A percentile compares a stretch with the other conserved stretches of the same genome.
phyloP scores from a whole-genome alignment of 2,888 invertebrate genomes.

The Rhimphoctona megacephalus region DNA sequence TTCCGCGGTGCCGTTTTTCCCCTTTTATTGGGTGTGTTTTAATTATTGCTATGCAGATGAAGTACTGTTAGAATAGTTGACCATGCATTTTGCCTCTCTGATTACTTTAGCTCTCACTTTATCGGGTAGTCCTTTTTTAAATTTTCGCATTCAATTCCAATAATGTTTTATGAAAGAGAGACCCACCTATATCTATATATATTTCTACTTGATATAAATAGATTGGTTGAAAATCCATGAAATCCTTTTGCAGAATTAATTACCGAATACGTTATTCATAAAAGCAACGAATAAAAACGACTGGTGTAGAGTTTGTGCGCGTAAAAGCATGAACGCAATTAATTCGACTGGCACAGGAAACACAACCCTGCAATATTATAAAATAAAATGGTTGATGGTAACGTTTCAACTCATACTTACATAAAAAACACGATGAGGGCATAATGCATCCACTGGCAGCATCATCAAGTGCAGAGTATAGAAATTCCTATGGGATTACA shows the following conservation, averaged over 20 bases:
- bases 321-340: slow-evolving; percentile 17
- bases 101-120: neutral
- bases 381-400: slow-evolving; percentile 24
- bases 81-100: neutral
- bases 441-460: slow-evolving; percentile 41
- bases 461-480: slow-evolving; percentile 29
- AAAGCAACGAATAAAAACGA: slow-evolving; percentile 32
- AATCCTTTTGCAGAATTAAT: slow-evolving; percentile 57
- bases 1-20: neutral
- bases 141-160: neutral
- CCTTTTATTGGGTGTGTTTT: neutral
- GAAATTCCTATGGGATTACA: slow-evolving; percentile 51
- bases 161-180: neutral
- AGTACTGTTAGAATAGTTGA: neutral
- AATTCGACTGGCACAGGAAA: slow-evolving; percentile 11
- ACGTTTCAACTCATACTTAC: neutral
- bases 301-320: slow-evolving; percentile 8
- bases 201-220: neutral
- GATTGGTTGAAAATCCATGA: slow-evolving; percentile 12
- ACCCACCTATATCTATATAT: neutral
- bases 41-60: neutral
- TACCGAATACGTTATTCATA: slow-evolving; percentile 27
- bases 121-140: neutral
- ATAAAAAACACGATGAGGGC: neutral
- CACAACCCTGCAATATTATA: slow-evolving; percentile 4